Evolutionary conservation across 2,888 invertebrate genomes (phyloP), one percentile per base, ranked within the genome.

Genomic region (Idaea aversata): DNA sequence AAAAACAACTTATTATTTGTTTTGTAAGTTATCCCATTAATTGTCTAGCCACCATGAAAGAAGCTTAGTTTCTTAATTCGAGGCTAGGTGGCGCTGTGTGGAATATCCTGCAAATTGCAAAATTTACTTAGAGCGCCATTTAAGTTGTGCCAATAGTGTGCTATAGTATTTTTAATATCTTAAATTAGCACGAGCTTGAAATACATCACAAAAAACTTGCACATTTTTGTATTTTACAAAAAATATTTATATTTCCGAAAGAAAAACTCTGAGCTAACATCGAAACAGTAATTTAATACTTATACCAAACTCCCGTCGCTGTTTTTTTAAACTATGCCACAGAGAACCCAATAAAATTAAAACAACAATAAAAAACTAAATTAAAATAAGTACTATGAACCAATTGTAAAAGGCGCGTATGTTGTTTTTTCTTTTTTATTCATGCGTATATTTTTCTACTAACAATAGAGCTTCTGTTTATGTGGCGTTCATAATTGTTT

Each of bases 401-500:
- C 47, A 47, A 47, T 47, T 47, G 47, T 47, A 47, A 47, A 47
- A 47, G 47, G 5, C 47, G 10, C 64, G 34, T 25, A 59, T 60
- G 57, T 64, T 66, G 62, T 62, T 65, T 65, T 65, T 57, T 61
- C 25, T 47, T 67, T 69, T 67, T 71, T 65, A 67, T 69, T 66
- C 67, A 64, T 65, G 64, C 63, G 66, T 62, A 63, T 36, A 64
- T 70, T 69, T 69, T 69, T 67, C 61, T 67, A 61, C 61, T 65
- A 69, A 71, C 70, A 70, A 70, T 67, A 65, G 64, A 58, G 65
- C 65, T 67, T 64, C 66, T 70, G 72, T 69, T 71, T 70, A 69
- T 69, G 63, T 67, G 63, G 66, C 72, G 66, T 66, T 65, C 68
- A 65, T 72, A 70, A 72, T 71, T 71, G 70, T 69, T 70, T 63